Percentiles rank a stretch among this genome's conserved stretches.
phyloP scores from a whole-genome alignment of 2,113 vertebrate species.

The Gambusia affinis region DNA sequence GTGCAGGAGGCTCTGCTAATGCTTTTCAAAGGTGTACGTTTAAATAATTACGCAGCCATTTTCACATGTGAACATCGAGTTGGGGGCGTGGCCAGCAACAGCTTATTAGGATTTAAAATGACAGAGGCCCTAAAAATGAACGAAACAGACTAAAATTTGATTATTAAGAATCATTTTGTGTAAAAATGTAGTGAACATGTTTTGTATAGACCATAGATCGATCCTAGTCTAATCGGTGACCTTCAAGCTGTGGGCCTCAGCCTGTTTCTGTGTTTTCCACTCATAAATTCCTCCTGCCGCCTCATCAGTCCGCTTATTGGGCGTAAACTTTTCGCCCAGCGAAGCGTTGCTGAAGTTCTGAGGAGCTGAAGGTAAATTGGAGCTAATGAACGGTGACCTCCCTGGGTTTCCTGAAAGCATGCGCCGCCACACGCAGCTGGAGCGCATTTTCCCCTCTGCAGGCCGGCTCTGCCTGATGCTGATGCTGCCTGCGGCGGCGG shows the following conservation, averaged over 20 bases:
- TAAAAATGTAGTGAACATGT: too few species aligned
- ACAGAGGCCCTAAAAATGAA: too few species aligned
- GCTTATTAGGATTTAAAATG: too few species aligned
- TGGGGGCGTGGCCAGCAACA: too few species aligned
- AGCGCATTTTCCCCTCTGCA: constrained; percentile 9
- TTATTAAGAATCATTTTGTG: too few species aligned
- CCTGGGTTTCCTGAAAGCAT: not conserved
- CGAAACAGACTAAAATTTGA: too few species aligned
- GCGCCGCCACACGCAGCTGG: not conserved
- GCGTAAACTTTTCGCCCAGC: constrained; percentile 45
- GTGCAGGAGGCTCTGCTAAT: too few species aligned
- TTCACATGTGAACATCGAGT: too few species aligned
- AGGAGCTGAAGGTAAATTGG: constrained; percentile 51
- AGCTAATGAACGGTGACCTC: constrained; percentile 47
- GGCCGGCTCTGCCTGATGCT: constrained; percentile 11
- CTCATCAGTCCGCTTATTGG: constrained; percentile 45
- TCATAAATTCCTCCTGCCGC: constrained; percentile 7
- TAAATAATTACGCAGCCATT: too few species aligned
- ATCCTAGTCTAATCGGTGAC: too few species aligned
- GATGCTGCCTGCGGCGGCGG: constrained; percentile 30
- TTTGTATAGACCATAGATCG: too few species aligned
- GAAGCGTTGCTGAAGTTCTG: constrained; percentile 54
- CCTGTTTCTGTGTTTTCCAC: not conserved
- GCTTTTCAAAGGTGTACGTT: too few species aligned
- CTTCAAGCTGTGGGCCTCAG: not conserved